Conservation (phyloP, 2,113 vertebrate genomes). For the Typhlomys cinereus region DNA sequence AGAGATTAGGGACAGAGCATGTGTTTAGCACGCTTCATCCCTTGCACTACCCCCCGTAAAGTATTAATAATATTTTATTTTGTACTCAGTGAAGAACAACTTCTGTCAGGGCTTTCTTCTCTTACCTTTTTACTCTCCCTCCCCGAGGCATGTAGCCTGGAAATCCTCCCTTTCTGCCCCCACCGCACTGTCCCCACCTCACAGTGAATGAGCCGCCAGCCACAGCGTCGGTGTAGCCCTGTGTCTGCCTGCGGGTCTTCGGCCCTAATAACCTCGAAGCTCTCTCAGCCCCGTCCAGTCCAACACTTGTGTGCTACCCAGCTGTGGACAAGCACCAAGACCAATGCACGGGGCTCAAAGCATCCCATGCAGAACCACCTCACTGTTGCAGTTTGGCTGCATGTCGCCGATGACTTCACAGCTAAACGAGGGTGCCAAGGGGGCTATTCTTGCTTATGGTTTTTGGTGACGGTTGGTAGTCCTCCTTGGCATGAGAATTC, state of each 20-base stretch:
- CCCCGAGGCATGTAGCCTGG: too few species aligned
- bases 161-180: too few species aligned
- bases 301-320: accelerated
- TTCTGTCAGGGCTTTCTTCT: not conserved
- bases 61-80: not conserved
- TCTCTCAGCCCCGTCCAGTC: not conserved
- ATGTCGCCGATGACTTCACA: too few species aligned
- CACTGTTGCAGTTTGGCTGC: too few species aligned
- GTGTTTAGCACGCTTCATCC: not conserved
- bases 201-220: accelerated
- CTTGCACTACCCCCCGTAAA: not conserved
- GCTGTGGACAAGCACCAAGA: not conserved
- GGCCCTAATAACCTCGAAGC: not conserved
- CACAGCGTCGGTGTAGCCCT: too few species aligned
- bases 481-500: too few species aligned
- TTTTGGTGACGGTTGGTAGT: too few species aligned
- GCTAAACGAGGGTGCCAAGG: too few species aligned
- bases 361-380: not conserved
- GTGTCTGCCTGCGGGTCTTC: not conserved
- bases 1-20: not conserved
- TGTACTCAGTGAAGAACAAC: not conserved
- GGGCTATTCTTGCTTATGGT: too few species aligned
- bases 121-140: not conserved
- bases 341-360: accelerated
- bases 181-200: too few species aligned